Percentiles rank a stretch among this genome's conserved stretches.
Evolutionary conservation across 2,113 vertebrate genomes (phyloP).

Genomic region (Sylvia atricapilla): DNA sequence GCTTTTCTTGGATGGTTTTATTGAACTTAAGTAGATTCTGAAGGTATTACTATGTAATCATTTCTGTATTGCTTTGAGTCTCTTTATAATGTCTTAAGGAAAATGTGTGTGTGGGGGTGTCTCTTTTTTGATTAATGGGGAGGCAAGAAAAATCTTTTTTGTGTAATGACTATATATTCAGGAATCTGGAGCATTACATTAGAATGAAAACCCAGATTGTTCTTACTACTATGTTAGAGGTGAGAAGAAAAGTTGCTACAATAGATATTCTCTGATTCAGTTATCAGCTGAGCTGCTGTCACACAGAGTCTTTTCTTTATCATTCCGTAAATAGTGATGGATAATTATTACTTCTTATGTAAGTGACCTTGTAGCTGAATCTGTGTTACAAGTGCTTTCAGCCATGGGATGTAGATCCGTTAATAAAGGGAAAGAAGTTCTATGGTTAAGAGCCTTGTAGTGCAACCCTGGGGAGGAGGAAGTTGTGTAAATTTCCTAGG

Average conservation of each 20-base stretch:
- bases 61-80: neutral
- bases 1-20: neutral
- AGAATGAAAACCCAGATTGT: neutral
- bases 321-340: neutral
- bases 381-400: neutral
- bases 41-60: neutral
- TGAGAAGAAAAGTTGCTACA: neutral
- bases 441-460: neutral
- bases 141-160: neutral
- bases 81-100: neutral
- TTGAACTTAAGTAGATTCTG: neutral
- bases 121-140: neutral
- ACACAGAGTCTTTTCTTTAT: neutral
- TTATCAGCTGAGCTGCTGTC: neutral
- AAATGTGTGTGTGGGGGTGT: neutral
- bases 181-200: neutral
- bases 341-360: neutral
- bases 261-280: neutral
- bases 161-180: neutral
- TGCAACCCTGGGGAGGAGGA: rapidly evolving
- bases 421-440: neutral
- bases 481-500: neutral
- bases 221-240: neutral
- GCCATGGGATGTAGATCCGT: neutral
- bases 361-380: neutral